Evolutionary conservation across 2,797 vertebrate genomes (phyloP).

Genomic region (Betta splendens): DNA sequence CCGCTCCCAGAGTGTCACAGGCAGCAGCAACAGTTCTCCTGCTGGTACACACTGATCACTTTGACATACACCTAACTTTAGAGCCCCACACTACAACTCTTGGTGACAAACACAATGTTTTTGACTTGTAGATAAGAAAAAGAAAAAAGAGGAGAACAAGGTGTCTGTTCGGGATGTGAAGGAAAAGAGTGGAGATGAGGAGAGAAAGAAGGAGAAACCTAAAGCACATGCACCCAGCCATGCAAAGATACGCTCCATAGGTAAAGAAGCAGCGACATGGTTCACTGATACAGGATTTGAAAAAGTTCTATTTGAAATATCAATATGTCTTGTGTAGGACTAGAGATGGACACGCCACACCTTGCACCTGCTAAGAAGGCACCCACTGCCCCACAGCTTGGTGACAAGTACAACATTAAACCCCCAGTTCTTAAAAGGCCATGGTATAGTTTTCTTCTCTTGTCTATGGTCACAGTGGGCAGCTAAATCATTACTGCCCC

Average conservation of each 20-base stretch:
- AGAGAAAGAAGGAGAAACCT: constrained; percentile 92
- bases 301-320: neutral
- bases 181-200: constrained; percentile 81
- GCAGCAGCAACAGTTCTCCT: constrained; percentile 74
- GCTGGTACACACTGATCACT: constrained; percentile 47
- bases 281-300: too few species aligned
- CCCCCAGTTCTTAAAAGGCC: constrained; percentile 91
- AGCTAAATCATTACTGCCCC: constrained; percentile 1
- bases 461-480: neutral
- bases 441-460: constrained; percentile 70
- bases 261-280: constrained; percentile 61
- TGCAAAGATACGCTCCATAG: constrained; percentile 93
- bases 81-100: too few species aligned
- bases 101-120: neutral
- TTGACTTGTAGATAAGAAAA: constrained; percentile 85
- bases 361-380: constrained; percentile 85
- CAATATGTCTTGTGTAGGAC: constrained; percentile 69
- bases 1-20: constrained; percentile 88
- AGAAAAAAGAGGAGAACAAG: constrained; percentile 88
- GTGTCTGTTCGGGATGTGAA: constrained; percentile 80
- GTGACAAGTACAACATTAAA: constrained; percentile 94
- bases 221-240: constrained; percentile 95
- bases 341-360: constrained; percentile 89
- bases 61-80: neutral
- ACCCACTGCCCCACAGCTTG: constrained; percentile 76